A percentile compares a stretch with the other conserved stretches of the same genome.
Conservation (phyloP, 2,888 invertebrate species). For the Gari tellinella region DNA sequence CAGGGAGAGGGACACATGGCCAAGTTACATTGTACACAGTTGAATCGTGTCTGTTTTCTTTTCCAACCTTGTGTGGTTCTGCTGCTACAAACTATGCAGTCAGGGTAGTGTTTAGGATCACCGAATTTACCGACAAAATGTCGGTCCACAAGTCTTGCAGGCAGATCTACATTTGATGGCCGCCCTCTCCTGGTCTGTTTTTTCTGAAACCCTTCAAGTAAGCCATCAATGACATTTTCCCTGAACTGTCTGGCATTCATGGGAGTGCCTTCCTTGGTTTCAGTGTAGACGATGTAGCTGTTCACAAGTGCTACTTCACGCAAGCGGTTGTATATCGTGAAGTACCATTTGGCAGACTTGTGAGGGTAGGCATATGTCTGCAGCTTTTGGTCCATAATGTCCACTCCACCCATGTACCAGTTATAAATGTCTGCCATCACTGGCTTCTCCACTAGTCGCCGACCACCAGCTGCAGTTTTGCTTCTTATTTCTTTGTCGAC, state of each 20-base stretch:
- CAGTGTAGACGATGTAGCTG: conserved; percentile 50
- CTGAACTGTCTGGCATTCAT: conserved; percentile 21
- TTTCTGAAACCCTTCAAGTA: conserved; percentile 26
- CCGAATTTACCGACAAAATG: conserved; percentile 41
- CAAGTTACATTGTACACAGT: conserved; percentile 33
- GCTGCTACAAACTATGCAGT: too few species aligned
- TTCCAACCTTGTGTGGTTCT: conserved; percentile 33
- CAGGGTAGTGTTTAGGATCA: too few species aligned
- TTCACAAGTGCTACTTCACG: conserved; percentile 51
- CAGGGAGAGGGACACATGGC: conserved; percentile 43
- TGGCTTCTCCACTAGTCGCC: conserved; percentile 25
- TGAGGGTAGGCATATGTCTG: conserved; percentile 21
- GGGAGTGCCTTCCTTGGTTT: background rate
- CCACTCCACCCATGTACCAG: conserved; percentile 32
- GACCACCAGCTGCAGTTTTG: conserved; percentile 7
- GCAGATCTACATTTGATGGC: conserved; percentile 21
- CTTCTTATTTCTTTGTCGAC: conserved; percentile 18
- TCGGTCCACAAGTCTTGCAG: conserved; percentile 28
- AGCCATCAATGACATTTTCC: conserved; percentile 37
- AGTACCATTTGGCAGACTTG: conserved; percentile 7
- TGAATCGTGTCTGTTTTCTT: conserved; percentile 38
- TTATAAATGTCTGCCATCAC: conserved; percentile 35
- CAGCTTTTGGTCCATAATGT: conserved; percentile 15
- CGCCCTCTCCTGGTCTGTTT: background rate
- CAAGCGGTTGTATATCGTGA: conserved; percentile 1